Evolutionary conservation across 2,113 vertebrate species (phyloP), one percentile per base, ranked within the genome.

Genomic region (Tetraodon nigroviridis): DNA sequence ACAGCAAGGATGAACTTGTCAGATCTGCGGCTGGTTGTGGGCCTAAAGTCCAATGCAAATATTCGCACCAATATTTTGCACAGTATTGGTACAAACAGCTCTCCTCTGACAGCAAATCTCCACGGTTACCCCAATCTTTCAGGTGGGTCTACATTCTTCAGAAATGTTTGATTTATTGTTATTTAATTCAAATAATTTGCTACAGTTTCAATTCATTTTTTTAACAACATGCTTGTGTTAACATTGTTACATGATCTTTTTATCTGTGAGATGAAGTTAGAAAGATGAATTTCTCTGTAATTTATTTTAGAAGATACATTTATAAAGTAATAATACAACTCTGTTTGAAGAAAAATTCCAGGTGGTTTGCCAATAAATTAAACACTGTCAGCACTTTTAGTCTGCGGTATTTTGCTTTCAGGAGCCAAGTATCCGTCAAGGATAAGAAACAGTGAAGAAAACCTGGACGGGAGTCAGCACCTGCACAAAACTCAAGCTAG

Each of bases 1-100:
- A 97, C 95, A 0, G 96, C 96, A 20, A 90, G 91, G 63, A 92
- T 97, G 83, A 98, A 97, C 65, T 86, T 98, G 72, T 94, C 95
- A 2, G 95, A 98, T 76, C 93, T 99, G 46, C 94, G 95, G 51
- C 88, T 94, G 88, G 94, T 95, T 45, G 92, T 98, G 44, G 92
- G 93, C 57, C 83, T 98, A 22, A 88, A 87, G 61, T 83, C 83
- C 52, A 89, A 71, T 71, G 63, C 72, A 50, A 91, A 89, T 67
- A 89, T 89, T 58, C 91, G 89, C 77, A 81, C 90, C 15, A 92
- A 92, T 76, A 89, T 86, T 19, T 92, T 93, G 42, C 47, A 89
- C 45, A 93, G 92, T 80, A 90, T 90, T 44, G 94, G 92, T 74
- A 90, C 91, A 11, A 94, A 93, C 64, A 91, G 74, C 40, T 90